Base-by-base conservation (phyloP, 2,113 vertebrate genomes). In the Nycticorax nycticorax region DNA sequence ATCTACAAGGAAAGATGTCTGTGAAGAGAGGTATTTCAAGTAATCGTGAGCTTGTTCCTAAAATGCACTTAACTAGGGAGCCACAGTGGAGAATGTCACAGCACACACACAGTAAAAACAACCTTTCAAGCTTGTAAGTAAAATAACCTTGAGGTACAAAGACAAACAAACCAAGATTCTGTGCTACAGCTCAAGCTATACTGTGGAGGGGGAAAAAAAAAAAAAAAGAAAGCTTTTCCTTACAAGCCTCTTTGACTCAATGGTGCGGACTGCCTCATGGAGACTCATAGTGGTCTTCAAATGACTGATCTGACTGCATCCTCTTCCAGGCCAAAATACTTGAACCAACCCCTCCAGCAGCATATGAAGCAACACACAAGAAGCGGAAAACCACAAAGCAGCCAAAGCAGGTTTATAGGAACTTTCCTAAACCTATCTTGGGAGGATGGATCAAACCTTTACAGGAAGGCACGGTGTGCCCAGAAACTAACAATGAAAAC, bases 321-420 rank as follows among this genome's bases (percentile, higher is more conserved):
- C 37, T 89, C 68, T 52, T 84, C 67, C 76, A 74, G 55, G 24
- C 5, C 45, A 68, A 35, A n/a, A 66, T 3, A 62, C 28, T 37
- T 22, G 20, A 77, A 50, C 5, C 50, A 89, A 78, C 10, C 37
- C 14, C 16, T 14, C 30, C 30, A 69, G 23, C 7, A 85, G 14
- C 41, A 39, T 4, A 53, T 8, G 8, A 83, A 72, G 75, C n/a
- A 77, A 50, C 2, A 32, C 0, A 0, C 18, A 60, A 52, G 35
- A 47, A 47, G 19, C 1, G 2, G 17, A 82, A 92, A 92, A 28
- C 23, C 9, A 60, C 59, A 35, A 9, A 50, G 45, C 69, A 78
- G 19, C n/a, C 26, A 63, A 71, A 71, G 69, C 17, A 62, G 37
- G 35, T 45, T 76, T 87, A 56, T 5, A 5, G 48, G 33, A 94